A percentile compares a stretch with the other conserved stretches of the same genome.
Evolutionary conservation across 2,797 vertebrate genomes (phyloP).

Genomic region (Poliocrania exsul): DNA sequence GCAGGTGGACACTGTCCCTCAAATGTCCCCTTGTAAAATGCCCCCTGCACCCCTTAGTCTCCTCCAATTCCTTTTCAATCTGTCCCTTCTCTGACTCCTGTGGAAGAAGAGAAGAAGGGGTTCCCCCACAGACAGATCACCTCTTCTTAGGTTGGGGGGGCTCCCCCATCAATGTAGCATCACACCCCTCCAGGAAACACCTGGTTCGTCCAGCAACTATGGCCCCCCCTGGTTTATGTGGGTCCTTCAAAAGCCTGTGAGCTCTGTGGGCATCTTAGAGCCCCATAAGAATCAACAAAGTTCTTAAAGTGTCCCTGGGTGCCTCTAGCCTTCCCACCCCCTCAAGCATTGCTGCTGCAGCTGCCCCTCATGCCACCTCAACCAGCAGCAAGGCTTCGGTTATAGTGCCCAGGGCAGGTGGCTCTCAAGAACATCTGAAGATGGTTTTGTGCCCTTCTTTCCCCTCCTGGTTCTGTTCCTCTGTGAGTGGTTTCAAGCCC

Average conservation of each 20-base stretch:
- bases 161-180: not conserved
- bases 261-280: not conserved
- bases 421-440: not conserved
- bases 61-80: not conserved
- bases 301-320: not conserved
- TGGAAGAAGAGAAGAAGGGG: not conserved
- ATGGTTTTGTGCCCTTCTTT: not conserved
- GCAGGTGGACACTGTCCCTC: not conserved
- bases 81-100: not conserved
- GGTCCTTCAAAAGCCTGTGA: not conserved
- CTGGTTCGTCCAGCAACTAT: not conserved
- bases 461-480: not conserved
- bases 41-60: not conserved
- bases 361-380: not conserved
- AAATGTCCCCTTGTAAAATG: not conserved
- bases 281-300: not conserved
- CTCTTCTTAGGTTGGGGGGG: not conserved
- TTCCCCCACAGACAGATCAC: not conserved
- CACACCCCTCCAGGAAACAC: not conserved
- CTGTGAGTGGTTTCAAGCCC: not conserved
- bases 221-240: not conserved
- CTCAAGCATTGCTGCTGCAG: not conserved
- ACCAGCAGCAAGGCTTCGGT: accelerated
- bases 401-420: accelerated
- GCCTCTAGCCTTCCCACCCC: not conserved